Conservation (phyloP, 2,113 vertebrate genomes). For the Takifugu flavidus region DNA sequence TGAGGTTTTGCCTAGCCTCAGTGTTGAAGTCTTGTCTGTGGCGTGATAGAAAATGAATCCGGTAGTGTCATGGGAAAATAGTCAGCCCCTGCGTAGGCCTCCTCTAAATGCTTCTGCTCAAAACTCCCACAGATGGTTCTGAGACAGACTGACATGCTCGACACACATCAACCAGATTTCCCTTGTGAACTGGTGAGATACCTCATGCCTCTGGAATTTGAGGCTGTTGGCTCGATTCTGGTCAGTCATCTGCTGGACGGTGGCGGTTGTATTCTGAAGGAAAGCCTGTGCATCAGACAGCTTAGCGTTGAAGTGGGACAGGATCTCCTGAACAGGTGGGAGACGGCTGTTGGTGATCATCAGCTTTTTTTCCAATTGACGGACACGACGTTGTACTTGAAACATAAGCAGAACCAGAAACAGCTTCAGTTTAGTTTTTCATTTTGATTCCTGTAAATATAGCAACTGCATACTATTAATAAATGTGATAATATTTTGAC, state of each 20-base stretch:
- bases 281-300: conserved; percentile 77
- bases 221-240: conserved; percentile 76
- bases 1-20: neutral
- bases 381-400: conserved; percentile 67
- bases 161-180: conserved; percentile 18
- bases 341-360: conserved; percentile 79
- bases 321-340: conserved; percentile 74
- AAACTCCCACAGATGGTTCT: conserved; percentile 48
- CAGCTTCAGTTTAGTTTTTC: neutral
- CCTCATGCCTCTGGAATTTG: conserved; percentile 80
- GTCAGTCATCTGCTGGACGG: conserved; percentile 67
- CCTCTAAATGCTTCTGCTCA: conserved; percentile 18
- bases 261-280: conserved; percentile 72
- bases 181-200: neutral
- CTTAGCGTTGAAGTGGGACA: conserved; percentile 75
- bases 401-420: neutral
- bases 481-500: no score
- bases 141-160: conserved; percentile 13
- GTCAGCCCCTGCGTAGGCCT: conserved; percentile 6
- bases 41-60: neutral
- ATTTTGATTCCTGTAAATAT: neutral
- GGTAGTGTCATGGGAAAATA: conserved; percentile 8
- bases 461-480: no score
- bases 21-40: neutral
- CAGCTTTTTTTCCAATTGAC: conserved; percentile 80